Evolutionary conservation across 2,113 vertebrate genomes (phyloP).

Genomic region (Anhinga rufa): DNA sequence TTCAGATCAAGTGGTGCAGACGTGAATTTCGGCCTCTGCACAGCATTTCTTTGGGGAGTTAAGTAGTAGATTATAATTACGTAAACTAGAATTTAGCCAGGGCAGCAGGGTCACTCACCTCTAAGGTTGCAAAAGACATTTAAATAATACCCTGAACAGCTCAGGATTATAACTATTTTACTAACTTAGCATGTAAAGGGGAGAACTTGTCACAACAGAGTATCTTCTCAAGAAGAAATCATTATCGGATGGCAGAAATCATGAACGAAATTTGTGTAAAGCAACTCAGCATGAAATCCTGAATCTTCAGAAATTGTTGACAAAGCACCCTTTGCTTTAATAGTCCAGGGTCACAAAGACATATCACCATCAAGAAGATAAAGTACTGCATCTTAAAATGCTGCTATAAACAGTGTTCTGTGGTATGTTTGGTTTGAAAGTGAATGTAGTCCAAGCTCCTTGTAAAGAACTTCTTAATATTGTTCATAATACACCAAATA

Average conservation of each 20-base stretch:
- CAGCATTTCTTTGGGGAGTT: neutral
- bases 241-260: neutral
- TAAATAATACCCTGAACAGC: neutral
- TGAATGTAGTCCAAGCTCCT: neutral
- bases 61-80: neutral
- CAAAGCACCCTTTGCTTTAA: neutral
- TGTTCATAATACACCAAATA: neutral
- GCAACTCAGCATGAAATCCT: neutral
- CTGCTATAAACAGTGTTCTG: neutral
- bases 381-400: neutral
- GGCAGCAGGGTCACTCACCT: neutral
- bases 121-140: constrained; percentile 9
- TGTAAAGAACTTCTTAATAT: neutral
- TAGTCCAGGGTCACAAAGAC: neutral
- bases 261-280: neutral
- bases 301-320: neutral
- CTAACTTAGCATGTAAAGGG: neutral
- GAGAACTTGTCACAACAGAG: neutral
- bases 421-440: neutral
- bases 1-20: rapidly evolving
- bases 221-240: neutral
- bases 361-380: neutral
- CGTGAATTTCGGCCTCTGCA: neutral
- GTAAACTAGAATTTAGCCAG: constrained; percentile 27
- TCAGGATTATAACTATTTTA: neutral